phyloP scores from a whole-genome alignment of 2,797 vertebrate genomes.

The Tiaroga cobitis region DNA sequence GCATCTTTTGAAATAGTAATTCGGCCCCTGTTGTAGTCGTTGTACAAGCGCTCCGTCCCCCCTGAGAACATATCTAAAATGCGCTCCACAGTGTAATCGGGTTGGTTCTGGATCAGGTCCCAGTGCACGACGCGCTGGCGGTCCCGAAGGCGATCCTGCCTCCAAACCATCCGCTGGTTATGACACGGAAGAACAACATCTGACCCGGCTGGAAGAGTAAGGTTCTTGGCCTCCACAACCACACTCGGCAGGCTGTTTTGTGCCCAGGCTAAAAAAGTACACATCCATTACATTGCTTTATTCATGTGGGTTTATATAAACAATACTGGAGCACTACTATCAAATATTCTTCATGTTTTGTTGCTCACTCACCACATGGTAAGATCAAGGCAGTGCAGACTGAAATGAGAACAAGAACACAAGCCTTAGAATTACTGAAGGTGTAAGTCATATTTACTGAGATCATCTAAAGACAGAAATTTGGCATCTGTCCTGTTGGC shows the following conservation, averaged over 20 bases:
- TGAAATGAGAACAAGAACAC: slow-evolving; percentile 67
- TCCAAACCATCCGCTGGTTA: slow-evolving; percentile 92
- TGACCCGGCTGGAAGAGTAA: slow-evolving; percentile 79
- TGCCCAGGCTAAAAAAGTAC: slow-evolving; percentile 66
- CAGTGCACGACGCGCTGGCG: slow-evolving; percentile 95
- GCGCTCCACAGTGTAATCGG: slow-evolving; percentile 79
- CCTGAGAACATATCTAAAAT: slow-evolving; percentile 93
- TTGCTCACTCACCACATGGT: slow-evolving; percentile 71
- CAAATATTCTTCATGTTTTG: not conserved
- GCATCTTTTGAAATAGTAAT: slow-evolving; percentile 81
- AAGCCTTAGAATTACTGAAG: not conserved
- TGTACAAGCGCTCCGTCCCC: slow-evolving; percentile 86
- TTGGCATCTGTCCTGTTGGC: slow-evolving; percentile 5
- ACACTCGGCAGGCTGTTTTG: slow-evolving; percentile 73
- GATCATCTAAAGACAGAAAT: not conserved
- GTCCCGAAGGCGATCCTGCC: slow-evolving; percentile 87
- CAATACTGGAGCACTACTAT: not conserved
- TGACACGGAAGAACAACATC: slow-evolving; percentile 84
- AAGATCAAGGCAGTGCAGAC: slow-evolving; percentile 72
- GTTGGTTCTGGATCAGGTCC: slow-evolving; percentile 82
- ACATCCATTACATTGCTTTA: not conserved
- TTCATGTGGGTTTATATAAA: not conserved
- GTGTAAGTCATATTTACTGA: not conserved
- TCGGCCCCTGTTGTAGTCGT: slow-evolving; percentile 83
- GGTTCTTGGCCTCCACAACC: slow-evolving; percentile 83